Percentiles rank a stretch among this genome's conserved stretches.
phyloP scores from a whole-genome alignment of 2,797 vertebrate genomes.

The Centroberyx gerrardi region DNA sequence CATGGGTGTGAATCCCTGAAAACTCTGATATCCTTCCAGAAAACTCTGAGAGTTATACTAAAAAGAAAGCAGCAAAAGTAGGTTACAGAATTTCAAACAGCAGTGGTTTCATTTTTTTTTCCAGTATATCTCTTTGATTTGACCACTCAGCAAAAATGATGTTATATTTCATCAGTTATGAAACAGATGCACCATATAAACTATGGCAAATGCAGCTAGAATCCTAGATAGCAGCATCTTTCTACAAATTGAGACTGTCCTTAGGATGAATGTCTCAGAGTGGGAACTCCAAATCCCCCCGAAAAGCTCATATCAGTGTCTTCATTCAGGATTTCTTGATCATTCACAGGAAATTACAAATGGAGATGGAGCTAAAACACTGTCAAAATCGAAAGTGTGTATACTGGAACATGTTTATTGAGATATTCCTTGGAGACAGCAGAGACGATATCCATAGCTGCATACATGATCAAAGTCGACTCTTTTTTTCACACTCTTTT shows the following conservation, averaged over 20 bases:
- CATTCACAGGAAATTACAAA: neutral
- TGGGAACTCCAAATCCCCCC: too few species aligned
- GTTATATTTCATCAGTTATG: neutral
- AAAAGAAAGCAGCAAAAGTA: too few species aligned
- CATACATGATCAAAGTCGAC: slow-evolving; percentile 2
- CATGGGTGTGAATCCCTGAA: too few species aligned
- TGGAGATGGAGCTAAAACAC: neutral
- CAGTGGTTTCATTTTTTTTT: too few species aligned
- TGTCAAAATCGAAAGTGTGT: neutral
- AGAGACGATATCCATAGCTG: neutral
- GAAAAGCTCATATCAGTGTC: too few species aligned
- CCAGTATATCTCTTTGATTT: slow-evolving; percentile 4
- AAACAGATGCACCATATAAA: neutral
- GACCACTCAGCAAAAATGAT: slow-evolving; percentile 1
- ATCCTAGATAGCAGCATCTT: neutral
- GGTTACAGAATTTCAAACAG: too few species aligned
- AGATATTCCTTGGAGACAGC: too few species aligned
- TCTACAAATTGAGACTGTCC: neutral
- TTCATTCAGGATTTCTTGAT: slow-evolving; percentile 29
- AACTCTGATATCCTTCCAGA: too few species aligned
- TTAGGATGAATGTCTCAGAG: neutral
- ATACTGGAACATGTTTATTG: too few species aligned
- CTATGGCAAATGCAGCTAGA: too few species aligned
- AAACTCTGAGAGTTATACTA: too few species aligned
- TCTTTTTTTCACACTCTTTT: neutral